Evolutionary conservation across 2,113 vertebrate genomes (phyloP).

Genomic region (Narcine bancroftii): DNA sequence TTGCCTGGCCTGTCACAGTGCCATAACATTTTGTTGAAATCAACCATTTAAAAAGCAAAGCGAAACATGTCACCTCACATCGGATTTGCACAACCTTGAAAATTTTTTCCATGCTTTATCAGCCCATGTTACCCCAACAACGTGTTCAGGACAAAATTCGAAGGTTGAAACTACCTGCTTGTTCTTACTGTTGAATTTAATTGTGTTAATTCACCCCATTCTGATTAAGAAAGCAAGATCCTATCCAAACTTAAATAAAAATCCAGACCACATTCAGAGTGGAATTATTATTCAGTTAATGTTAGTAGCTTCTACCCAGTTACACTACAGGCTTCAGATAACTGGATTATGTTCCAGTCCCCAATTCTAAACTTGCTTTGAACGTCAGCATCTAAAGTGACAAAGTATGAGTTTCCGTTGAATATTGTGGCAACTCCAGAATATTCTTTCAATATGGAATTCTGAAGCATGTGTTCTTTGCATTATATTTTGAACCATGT

Average conservation of each 20-base stretch:
- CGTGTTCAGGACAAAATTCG: neutral
- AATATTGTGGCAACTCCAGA: neutral
- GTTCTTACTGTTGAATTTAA: neutral
- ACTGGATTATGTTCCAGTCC: neutral
- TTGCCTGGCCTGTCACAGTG: neutral
- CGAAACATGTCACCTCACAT: neutral
- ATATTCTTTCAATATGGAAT: neutral
- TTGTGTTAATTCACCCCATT: neutral
- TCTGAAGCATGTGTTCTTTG: neutral
- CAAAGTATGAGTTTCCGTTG: constrained; percentile 13
- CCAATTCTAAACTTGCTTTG: neutral
- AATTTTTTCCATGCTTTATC: neutral
- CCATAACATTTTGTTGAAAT: neutral
- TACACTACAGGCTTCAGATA: neutral
- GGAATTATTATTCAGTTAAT: neutral
- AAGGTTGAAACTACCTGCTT: too few relatives aligned
- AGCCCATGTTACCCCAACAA: neutral
- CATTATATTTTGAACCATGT: constrained; percentile 12
- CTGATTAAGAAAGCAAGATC: neutral
- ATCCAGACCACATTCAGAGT: neutral
- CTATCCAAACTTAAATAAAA: neutral
- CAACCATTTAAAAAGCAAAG: constrained; percentile 4
- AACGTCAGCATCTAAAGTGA: neutral
- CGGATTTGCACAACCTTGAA: neutral
- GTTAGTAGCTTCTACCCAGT: neutral